These are phyloP conservation scores for Nemopilema nomurai DNA, from an alignment of 30 jellyfish, hydroid and myxozoan species.

Conservation along the genomic window DNA sequence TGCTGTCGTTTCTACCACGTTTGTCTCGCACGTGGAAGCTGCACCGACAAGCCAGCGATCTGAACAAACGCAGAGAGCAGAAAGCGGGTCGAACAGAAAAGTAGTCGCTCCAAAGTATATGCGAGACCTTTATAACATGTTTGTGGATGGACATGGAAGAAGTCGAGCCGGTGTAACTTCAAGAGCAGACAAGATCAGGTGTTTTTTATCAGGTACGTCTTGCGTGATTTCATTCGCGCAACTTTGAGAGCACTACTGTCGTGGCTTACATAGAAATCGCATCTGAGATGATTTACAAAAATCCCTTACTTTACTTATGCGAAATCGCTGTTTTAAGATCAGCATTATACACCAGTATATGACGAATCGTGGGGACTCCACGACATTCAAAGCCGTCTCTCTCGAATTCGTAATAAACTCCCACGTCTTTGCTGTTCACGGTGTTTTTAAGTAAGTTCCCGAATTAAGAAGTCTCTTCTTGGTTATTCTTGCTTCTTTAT, in stretches of 20 bases:
- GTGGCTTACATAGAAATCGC: background rate
- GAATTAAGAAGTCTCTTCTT: too few relatives aligned
- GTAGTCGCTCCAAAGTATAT: conserved; percentile 62
- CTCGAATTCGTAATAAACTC: too few relatives aligned
- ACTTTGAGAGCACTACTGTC: background rate
- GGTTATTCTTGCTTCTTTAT: too few relatives aligned
- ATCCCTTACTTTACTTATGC: background rate
- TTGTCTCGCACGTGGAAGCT: background rate
- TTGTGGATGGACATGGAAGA: conserved; percentile 45
- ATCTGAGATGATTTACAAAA: background rate
- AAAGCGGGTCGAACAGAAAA: background rate
- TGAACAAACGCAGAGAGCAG: background rate
- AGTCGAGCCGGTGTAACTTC: conserved; percentile 40
- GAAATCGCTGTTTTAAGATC: background rate
- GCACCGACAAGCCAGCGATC: background rate
- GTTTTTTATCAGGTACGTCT: conserved; percentile 57
- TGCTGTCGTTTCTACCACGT: background rate
- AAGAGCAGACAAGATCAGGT: conserved; percentile 45
- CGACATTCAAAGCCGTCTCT: too few relatives aligned
- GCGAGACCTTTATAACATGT: conserved; percentile 45
- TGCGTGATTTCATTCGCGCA: background rate
- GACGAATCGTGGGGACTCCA: too few relatives aligned
- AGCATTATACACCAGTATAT: too few relatives aligned
- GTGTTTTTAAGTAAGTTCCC: too few relatives aligned
- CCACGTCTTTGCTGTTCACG: too few relatives aligned